Conservation (phyloP, 37 sponge, comb jelly and placozoan species). For the Diacarnus erythraeanus region DNA sequence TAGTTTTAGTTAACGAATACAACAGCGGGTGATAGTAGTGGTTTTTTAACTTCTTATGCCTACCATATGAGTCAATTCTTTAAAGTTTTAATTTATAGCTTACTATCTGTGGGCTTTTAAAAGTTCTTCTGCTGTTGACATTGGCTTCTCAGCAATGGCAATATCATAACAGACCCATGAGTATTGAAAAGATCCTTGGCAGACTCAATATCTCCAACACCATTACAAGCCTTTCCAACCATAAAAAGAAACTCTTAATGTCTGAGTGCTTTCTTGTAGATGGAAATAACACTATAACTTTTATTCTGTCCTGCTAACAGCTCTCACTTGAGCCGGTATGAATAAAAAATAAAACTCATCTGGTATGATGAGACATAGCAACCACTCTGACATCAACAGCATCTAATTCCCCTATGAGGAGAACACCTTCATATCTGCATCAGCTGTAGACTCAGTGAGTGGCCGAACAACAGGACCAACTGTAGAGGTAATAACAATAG, state of each 20-base stretch:
- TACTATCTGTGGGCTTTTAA: constrained; percentile 17
- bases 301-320: constrained; percentile 60
- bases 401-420: no score
- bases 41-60: no score
- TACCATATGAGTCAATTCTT: no score
- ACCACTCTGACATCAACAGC: no score
- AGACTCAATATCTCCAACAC: not conserved
- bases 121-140: not conserved
- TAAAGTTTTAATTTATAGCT: no score
- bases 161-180: constrained; percentile 9
- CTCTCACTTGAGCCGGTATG: constrained; percentile 39
- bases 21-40: no score
- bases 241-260: constrained; percentile 34
- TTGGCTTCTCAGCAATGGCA: not conserved
- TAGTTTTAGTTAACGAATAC: no score
- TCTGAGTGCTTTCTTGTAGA: constrained; percentile 19
- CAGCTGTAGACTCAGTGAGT: no score
- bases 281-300: constrained; percentile 17
- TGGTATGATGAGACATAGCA: no score
- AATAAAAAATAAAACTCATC: constrained; percentile 44
- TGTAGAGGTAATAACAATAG: no score
- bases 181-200: constrained; percentile 32
- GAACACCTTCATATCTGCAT: no score
- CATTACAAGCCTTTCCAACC: constrained; percentile 24
- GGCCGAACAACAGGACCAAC: no score